phyloP scores from a whole-genome alignment of 2,113 vertebrate genomes.

The Rhabdomys dilectus region DNA sequence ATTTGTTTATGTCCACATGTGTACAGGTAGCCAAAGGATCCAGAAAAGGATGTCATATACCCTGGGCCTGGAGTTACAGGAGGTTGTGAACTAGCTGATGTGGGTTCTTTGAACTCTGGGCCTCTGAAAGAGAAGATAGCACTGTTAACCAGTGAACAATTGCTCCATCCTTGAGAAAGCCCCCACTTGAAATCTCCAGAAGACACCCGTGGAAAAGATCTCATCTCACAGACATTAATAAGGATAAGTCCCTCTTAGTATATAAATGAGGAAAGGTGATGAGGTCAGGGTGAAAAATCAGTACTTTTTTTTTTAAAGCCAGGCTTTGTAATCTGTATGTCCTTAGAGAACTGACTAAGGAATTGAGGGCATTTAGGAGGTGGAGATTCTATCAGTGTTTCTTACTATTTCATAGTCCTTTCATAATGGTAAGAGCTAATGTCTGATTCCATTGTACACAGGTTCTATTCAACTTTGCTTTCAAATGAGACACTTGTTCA shows the following conservation, averaged over 20 bases:
- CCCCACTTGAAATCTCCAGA: not conserved
- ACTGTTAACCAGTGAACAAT: not conserved
- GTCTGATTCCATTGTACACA: not conserved
- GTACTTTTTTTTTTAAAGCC: not conserved
- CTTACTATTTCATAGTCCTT: conserved; percentile 15
- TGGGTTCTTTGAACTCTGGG: not conserved
- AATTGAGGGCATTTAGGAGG: not conserved
- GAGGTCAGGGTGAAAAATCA: not conserved
- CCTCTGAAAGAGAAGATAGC: not conserved
- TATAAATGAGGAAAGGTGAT: not conserved
- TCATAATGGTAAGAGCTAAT: not conserved
- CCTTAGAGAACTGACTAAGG: not conserved
- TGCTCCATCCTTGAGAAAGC: not conserved
- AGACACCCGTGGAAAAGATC: not conserved
- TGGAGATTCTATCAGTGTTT: not conserved
- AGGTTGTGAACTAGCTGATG: not conserved
- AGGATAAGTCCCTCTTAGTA: not conserved
- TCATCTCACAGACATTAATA: not conserved
- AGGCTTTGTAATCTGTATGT: not conserved
- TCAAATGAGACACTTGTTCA: not conserved
- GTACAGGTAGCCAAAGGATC: not conserved
- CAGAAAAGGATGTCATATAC: not conserved
- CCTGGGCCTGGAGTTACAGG: not conserved
- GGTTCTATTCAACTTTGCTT: not conserved
- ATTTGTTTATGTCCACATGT: not conserved